These are phyloP conservation scores for Melolontha melolontha DNA, from an alignment of 2,888 invertebrate species.

Conservation along the genomic window DNA sequence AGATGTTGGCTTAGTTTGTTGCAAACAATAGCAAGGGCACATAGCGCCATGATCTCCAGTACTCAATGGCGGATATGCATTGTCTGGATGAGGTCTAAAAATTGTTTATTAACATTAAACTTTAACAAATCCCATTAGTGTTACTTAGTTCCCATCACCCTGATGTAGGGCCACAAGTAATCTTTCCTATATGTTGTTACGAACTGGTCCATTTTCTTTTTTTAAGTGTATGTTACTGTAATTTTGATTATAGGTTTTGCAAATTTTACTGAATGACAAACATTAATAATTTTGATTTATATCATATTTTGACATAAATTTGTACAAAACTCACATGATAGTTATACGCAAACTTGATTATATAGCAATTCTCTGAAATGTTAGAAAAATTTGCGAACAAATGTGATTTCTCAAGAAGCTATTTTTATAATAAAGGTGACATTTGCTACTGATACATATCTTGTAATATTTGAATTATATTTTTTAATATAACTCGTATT, in stretches of 20 bases:
- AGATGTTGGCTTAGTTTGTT: slow-evolving; percentile 57
- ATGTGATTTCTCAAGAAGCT: too few relatives aligned
- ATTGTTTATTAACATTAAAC: slow-evolving; percentile 44
- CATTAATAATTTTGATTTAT: slow-evolving; percentile 11
- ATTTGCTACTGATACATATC: too few relatives aligned
- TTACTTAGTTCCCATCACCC: slow-evolving; percentile 61
- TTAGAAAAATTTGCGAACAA: too few relatives aligned
- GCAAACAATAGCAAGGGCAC: slow-evolving; percentile 58
- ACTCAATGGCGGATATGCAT: slow-evolving; percentile 66
- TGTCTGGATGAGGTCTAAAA: slow-evolving; percentile 66
- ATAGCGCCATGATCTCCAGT: slow-evolving; percentile 61
- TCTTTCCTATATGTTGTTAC: slow-evolving; percentile 74
- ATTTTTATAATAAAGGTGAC: too few relatives aligned
- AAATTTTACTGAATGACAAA: slow-evolving; percentile 24
- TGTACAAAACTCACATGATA: too few relatives aligned
- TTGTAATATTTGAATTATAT: too few relatives aligned
- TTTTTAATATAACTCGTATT: too few relatives aligned
- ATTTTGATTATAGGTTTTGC: slow-evolving; percentile 7
- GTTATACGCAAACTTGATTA: too few relatives aligned
- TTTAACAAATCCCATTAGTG: slow-evolving; percentile 4
- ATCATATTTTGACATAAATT: slow-evolving; percentile 1
- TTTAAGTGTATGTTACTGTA: slow-evolving; percentile 13
- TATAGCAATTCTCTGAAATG: too few relatives aligned
- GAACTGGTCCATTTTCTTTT: slow-evolving; percentile 70
- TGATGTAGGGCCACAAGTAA: slow-evolving; percentile 72